Percentiles rank a stretch among this genome's conserved stretches.
phyloP scores from a whole-genome alignment of 1,140 invertebrate species.

The Monomorium pharaonis region DNA sequence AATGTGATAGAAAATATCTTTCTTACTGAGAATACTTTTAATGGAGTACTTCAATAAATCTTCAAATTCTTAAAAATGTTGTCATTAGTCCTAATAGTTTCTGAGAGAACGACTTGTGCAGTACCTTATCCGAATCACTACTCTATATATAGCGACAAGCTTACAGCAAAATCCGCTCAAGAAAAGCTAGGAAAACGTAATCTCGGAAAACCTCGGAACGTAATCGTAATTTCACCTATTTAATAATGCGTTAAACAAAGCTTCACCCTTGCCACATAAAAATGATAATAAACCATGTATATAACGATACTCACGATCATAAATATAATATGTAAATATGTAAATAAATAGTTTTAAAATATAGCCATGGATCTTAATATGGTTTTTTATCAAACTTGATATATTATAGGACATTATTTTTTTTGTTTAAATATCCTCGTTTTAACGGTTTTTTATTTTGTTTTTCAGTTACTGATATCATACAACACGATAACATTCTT shows the following conservation, averaged over 20 bases:
- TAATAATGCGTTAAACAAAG: neutral
- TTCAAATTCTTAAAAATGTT: neutral
- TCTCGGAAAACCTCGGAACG: neutral
- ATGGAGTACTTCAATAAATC: neutral
- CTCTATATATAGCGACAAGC: neutral
- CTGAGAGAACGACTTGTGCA: neutral
- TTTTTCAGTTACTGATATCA: neutral
- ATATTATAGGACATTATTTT: neutral
- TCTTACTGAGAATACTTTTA: neutral
- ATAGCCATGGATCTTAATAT: neutral
- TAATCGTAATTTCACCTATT: conserved; percentile 16
- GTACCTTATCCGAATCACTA: neutral
- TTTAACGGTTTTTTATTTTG: no score
- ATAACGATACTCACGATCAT: neutral
- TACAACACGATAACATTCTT: neutral
- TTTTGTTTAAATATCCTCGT: neutral
- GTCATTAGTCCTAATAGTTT: neutral
- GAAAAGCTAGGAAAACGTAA: conserved; percentile 8
- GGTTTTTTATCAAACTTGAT: neutral
- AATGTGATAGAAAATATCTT: neutral
- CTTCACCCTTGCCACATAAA: neutral
- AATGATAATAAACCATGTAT: neutral
- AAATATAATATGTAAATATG: no score
- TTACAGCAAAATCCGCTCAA: conserved; percentile 13
- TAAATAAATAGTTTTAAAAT: neutral